Percentiles rank a stretch among this genome's conserved stretches.
These are phyloP conservation scores for Rhinolophus sinicus DNA, from an alignment of 2,113 vertebrate genomes.

Conservation along the genomic window DNA sequence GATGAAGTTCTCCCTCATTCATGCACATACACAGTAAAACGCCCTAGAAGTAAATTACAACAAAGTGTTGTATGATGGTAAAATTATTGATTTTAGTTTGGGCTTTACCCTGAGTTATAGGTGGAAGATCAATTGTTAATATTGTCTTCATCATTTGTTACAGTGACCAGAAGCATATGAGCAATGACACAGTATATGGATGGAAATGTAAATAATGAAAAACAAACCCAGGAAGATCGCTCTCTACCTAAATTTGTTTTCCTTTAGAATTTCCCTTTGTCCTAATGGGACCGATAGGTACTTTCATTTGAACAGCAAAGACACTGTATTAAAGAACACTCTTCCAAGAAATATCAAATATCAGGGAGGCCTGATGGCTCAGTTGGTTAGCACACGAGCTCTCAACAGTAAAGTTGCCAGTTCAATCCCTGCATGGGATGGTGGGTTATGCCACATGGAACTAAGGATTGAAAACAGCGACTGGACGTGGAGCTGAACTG, in stretches of 20 bases:
- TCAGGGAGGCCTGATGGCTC: not conserved
- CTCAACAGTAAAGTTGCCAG: too few relatives aligned
- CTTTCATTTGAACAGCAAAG: constrained; percentile 29
- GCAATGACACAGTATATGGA: constrained; percentile 22
- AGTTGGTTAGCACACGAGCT: too few relatives aligned
- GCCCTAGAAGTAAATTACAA: constrained; percentile 66
- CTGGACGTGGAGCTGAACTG: too few relatives aligned
- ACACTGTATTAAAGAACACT: not conserved
- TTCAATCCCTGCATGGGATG: too few relatives aligned
- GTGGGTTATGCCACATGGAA: too few relatives aligned
- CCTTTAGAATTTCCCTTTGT: constrained; percentile 39
- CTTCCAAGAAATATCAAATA: constrained; percentile 47
- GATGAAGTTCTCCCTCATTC: constrained; percentile 50
- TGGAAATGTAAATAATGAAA: constrained; percentile 70
- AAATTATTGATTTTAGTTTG: constrained; percentile 71
- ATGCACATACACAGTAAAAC: constrained; percentile 65
- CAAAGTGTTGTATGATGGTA: constrained; percentile 66
- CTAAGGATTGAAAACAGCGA: too few relatives aligned
- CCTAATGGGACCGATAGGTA: not conserved
- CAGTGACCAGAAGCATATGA: constrained; percentile 60
- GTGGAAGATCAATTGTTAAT: constrained; percentile 79
- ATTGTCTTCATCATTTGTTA: constrained; percentile 73
- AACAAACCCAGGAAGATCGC: constrained; percentile 55
- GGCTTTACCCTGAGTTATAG: constrained; percentile 71
- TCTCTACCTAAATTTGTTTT: constrained; percentile 56